Percentiles rank a stretch among this genome's conserved stretches.
phyloP scores from a whole-genome alignment of 2,797 vertebrate genomes.

The Helicolenus hilgendorfi region DNA sequence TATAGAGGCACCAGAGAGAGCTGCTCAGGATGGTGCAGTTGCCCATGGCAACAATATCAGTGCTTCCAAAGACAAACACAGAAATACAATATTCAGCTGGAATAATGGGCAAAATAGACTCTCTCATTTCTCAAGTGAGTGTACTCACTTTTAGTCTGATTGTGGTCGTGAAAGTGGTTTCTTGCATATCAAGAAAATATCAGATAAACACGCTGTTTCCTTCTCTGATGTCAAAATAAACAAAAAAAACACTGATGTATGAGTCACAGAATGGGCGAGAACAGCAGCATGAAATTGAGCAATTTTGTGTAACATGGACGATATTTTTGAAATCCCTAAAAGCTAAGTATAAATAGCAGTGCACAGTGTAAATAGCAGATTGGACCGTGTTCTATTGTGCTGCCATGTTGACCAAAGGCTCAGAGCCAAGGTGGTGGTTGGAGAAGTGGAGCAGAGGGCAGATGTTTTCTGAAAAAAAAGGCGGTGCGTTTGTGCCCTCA shows the following conservation, averaged over 20 bases:
- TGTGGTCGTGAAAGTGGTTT: conserved; percentile 3
- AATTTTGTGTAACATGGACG: background rate
- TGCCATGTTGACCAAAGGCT: conserved; percentile 32
- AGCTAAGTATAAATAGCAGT: background rate
- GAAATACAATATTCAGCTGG: conserved; percentile 75
- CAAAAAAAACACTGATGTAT: background rate
- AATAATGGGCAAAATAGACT: conserved; percentile 54
- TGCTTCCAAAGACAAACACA: conserved; percentile 82
- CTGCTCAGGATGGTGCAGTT: conserved; percentile 81
- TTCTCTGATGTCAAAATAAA: conserved; percentile 7
- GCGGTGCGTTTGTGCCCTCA: conserved; percentile 15
- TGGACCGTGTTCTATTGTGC: background rate
- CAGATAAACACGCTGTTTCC: background rate
- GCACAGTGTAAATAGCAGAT: conserved; percentile 15
- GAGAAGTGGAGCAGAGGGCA: conserved; percentile 61
- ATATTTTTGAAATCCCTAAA: background rate
- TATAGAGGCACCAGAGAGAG: conserved; percentile 72
- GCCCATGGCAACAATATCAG: conserved; percentile 86
- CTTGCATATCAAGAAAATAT: background rate
- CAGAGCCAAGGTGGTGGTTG: conserved; percentile 35
- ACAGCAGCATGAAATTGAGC: conserved; percentile 11
- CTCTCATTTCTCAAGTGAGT: conserved; percentile 33
- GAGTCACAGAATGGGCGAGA: background rate
- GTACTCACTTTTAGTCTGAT: background rate
- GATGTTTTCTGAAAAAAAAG: conserved; percentile 50